Percentiles rank a stretch among this genome's conserved stretches.
These are phyloP conservation scores for Acromyrmex charruanus DNA, from an alignment of 1,140 invertebrate genomes.

Conservation along the genomic window DNA sequence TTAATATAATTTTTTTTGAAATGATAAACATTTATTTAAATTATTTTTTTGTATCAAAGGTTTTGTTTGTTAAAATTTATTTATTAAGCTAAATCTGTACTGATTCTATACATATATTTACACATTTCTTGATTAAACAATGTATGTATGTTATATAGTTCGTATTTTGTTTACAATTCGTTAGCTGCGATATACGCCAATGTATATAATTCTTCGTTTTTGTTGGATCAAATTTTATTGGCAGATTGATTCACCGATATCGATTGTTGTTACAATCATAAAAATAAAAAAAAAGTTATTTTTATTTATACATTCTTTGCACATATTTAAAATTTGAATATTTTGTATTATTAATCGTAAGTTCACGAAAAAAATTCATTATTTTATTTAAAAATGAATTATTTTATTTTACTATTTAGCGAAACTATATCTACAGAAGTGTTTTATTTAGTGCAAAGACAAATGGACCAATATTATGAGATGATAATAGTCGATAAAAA, in stretches of 20 bases:
- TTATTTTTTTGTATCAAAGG: not conserved
- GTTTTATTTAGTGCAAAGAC: constrained; percentile 97
- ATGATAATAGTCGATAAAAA: constrained; percentile 96
- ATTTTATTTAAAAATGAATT: constrained; percentile 16
- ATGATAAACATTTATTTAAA: not conserved
- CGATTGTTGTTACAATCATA: constrained; percentile 14
- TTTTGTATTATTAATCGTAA: constrained; percentile 40
- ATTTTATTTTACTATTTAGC: constrained; percentile 85
- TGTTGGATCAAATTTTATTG: constrained; percentile 32
- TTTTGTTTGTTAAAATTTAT: not conserved
- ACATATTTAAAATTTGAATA: constrained; percentile 35
- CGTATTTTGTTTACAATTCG: constrained; percentile 23
- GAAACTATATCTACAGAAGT: constrained; percentile 96
- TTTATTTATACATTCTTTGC: constrained; percentile 13
- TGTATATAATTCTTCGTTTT: not conserved
- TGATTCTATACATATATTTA: not conserved
- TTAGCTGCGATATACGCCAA: not conserved
- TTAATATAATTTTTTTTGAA: constrained; percentile 1
- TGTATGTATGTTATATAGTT: not conserved
- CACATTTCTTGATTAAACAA: constrained; percentile 46
- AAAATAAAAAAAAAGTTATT: not conserved
- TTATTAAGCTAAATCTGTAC: not conserved
- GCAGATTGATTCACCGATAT: not conserved
- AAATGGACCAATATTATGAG: constrained; percentile 96
- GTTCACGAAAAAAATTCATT: no score